Evolutionary conservation across 1,140 invertebrate genomes (phyloP).

Genomic region (Zaprionus gabonicus): DNA sequence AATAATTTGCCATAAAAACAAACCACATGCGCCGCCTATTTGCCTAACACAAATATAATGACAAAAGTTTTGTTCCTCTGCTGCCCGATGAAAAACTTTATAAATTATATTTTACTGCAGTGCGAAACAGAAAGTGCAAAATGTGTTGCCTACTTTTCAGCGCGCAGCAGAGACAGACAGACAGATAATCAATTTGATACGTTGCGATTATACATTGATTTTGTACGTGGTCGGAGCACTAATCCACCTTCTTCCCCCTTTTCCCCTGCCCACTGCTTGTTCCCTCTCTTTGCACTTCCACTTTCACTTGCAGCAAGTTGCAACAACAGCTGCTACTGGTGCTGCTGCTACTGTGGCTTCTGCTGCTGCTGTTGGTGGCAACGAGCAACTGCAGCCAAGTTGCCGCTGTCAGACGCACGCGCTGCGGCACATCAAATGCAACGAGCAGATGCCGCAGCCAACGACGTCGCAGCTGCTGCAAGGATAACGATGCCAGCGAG

Average conservation of each 20-base stretch:
- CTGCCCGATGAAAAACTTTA: neutral
- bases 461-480: conserved; percentile 36
- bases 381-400: conserved; percentile 4
- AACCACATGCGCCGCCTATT: neutral
- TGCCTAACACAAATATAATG: conserved; percentile 7
- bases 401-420: conserved; percentile 7
- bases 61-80: neutral
- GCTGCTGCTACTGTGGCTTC: neutral
- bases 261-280: neutral
- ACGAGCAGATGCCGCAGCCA: conserved; percentile 14
- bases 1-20: neutral
- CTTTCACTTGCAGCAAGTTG: conserved; percentile 40
- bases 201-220: conserved; percentile 22
- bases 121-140: neutral
- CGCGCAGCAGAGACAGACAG: neutral
- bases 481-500: conserved; percentile 59
- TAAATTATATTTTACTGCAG: conserved; percentile 8
- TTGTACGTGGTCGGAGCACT: conserved; percentile 27
- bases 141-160: conserved; percentile 67
- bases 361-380: conserved; percentile 7
- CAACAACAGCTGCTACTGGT: conserved; percentile 29
- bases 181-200: conserved; percentile 21
- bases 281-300: conserved; percentile 12
- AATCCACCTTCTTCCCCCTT: conserved; percentile 7
- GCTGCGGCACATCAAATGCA: conserved; percentile 16